These are phyloP conservation scores for Crematogaster levior DNA, from an alignment of 2,888 invertebrate species.

Conservation along the genomic window DNA sequence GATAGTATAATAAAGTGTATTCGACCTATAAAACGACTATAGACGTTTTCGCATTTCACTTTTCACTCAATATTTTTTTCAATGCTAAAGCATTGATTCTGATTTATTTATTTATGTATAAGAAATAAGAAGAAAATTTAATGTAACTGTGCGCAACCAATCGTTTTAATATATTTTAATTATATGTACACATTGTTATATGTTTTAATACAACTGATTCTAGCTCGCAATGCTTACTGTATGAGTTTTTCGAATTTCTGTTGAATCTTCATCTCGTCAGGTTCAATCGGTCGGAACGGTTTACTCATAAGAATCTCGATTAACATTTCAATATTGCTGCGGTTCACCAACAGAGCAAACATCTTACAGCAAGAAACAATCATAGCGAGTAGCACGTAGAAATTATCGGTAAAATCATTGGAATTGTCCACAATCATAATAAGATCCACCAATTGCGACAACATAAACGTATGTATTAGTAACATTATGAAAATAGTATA, in stretches of 20 bases:
- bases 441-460: slow-evolving; percentile 63
- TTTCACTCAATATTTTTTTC: slow-evolving; percentile 3
- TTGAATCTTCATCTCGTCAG: slow-evolving; percentile 50
- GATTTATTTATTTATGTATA: background rate
- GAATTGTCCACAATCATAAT: slow-evolving; percentile 41
- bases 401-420: slow-evolving; percentile 66
- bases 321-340: slow-evolving; percentile 40
- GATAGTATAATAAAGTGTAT: slow-evolving; percentile 43
- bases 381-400: slow-evolving; percentile 63
- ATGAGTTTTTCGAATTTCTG: slow-evolving; percentile 41
- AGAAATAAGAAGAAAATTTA: background rate
- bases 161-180: background rate
- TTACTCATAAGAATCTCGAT: slow-evolving; percentile 13
- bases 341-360: slow-evolving; percentile 26
- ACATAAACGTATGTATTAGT: slow-evolving; percentile 42
- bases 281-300: slow-evolving; percentile 32
- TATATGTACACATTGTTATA: background rate
- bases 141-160: background rate
- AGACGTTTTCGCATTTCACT: slow-evolving; percentile 17
- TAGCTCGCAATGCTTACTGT: slow-evolving; percentile 49
- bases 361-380: slow-evolving; percentile 48
- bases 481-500: slow-evolving; percentile 56
- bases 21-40: slow-evolving; percentile 17
- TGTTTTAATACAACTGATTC: background rate
- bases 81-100: background rate